phyloP scores from a whole-genome alignment of 2,888 invertebrate species.

The Graphium colonna region DNA sequence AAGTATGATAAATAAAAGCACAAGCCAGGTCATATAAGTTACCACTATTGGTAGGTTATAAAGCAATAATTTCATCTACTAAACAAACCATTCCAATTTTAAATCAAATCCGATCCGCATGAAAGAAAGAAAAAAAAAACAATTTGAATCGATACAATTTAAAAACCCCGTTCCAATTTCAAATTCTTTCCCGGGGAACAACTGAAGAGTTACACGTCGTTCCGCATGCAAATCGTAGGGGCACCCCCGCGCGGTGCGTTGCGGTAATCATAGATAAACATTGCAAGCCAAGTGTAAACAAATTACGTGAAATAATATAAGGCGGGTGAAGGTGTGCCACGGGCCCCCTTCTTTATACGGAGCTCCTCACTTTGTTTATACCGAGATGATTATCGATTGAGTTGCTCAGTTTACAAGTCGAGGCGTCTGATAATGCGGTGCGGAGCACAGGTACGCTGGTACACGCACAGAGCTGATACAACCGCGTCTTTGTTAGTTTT shows the following conservation, averaged over 20 bases:
- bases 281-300: conserved; percentile 17
- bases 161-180: background rate
- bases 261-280: conserved; percentile 16
- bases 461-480: conserved; percentile 27
- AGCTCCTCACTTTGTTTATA: conserved; percentile 26
- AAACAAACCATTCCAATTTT: too few species aligned
- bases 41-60: too few species aligned
- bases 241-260: background rate
- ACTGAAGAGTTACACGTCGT: too few species aligned
- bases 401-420: conserved; percentile 74
- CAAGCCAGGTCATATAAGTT: too few species aligned
- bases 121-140: background rate
- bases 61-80: too few species aligned
- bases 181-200: background rate
- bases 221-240: background rate
- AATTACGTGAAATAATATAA: conserved; percentile 20
- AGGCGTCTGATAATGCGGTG: conserved; percentile 68
- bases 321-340: conserved; percentile 5
- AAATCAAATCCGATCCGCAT: too few species aligned
- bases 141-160: background rate
- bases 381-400: conserved; percentile 73
- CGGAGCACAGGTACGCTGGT: conserved; percentile 50
- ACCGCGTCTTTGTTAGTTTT: background rate
- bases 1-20: too few species aligned
- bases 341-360: conserved; percentile 22